Conservation (phyloP, 2,888 invertebrate genomes). For the Drosophila limbata region DNA sequence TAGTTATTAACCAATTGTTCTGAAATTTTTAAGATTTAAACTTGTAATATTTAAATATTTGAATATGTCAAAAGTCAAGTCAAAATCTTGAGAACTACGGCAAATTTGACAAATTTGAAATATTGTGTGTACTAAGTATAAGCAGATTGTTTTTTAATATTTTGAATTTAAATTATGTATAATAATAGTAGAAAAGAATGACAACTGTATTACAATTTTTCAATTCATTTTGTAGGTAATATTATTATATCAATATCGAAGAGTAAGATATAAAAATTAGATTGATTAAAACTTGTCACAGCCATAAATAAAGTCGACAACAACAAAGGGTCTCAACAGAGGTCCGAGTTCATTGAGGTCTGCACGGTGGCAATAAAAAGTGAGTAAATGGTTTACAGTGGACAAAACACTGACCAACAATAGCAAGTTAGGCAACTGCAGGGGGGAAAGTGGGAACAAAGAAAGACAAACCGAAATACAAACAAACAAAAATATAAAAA, state of each 20-base stretch:
- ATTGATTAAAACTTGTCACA: slow-evolving; percentile 36
- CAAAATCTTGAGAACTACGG: background rate
- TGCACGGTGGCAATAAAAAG: slow-evolving; percentile 42
- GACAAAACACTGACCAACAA: slow-evolving; percentile 39
- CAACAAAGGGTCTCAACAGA: slow-evolving; percentile 13
- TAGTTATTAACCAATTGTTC: background rate
- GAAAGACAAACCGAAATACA: slow-evolving; percentile 31
- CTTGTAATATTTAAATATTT: background rate
- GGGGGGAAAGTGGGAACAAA: slow-evolving; percentile 21
- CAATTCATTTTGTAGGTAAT: slow-evolving; percentile 22
- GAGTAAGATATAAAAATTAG: slow-evolving; percentile 18
- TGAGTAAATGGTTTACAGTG: slow-evolving; percentile 27
- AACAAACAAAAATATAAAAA: slow-evolving; percentile 33
- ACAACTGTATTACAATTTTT: background rate
- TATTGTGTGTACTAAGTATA: no score
- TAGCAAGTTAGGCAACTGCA: background rate
- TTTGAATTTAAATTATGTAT: no score
- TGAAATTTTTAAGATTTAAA: background rate
- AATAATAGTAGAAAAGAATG: background rate
- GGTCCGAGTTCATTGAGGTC: slow-evolving; percentile 6
- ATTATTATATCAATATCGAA: slow-evolving; percentile 31
- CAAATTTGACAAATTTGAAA: background rate
- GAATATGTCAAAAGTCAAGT: background rate
- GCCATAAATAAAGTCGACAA: slow-evolving; percentile 25
- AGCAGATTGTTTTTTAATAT: no score